phyloP scores from a whole-genome alignment of 2,888 invertebrate genomes.

The Scaptomyza parva region DNA sequence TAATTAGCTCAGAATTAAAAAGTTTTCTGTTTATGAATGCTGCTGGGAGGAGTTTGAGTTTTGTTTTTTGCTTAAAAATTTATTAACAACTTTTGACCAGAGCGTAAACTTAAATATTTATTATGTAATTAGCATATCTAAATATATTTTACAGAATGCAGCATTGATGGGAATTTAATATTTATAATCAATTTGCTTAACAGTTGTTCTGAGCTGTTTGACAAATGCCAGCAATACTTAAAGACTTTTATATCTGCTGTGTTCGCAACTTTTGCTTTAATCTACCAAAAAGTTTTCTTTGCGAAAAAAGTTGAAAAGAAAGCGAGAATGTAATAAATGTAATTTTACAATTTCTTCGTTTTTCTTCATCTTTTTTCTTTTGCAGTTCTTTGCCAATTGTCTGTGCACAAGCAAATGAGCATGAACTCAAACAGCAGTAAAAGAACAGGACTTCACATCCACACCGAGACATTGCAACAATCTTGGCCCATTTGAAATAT shows the following conservation, averaged over 20 bases:
- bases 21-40: slow-evolving; percentile 49
- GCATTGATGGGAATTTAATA: slow-evolving; percentile 59
- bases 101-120: slow-evolving; percentile 38
- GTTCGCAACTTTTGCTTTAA: slow-evolving; percentile 32
- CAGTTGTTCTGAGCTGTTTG: slow-evolving; percentile 15
- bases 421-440: slow-evolving; percentile 30
- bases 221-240: slow-evolving; percentile 28
- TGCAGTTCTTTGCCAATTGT: slow-evolving; percentile 55
- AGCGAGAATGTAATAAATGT: slow-evolving; percentile 69
- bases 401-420: slow-evolving; percentile 64
- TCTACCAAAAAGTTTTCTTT: slow-evolving; percentile 21
- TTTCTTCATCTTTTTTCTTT: slow-evolving; percentile 26
- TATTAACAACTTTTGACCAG: slow-evolving; percentile 29
- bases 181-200: slow-evolving; percentile 37
- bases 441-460: neutral
- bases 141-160: slow-evolving; percentile 25
- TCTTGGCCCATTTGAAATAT: slow-evolving; percentile 44
- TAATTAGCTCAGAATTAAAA: slow-evolving; percentile 63
- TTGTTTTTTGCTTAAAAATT: slow-evolving; percentile 25
- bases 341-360: slow-evolving; percentile 46
- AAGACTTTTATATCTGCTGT: slow-evolving; percentile 13
- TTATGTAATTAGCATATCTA: slow-evolving; percentile 37
- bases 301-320: slow-evolving; percentile 36
- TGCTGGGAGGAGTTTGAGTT: neutral
- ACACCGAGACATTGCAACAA: slow-evolving; percentile 15